Conservation (phyloP, 2,888 invertebrate genomes). For the Sericinus montela region DNA sequence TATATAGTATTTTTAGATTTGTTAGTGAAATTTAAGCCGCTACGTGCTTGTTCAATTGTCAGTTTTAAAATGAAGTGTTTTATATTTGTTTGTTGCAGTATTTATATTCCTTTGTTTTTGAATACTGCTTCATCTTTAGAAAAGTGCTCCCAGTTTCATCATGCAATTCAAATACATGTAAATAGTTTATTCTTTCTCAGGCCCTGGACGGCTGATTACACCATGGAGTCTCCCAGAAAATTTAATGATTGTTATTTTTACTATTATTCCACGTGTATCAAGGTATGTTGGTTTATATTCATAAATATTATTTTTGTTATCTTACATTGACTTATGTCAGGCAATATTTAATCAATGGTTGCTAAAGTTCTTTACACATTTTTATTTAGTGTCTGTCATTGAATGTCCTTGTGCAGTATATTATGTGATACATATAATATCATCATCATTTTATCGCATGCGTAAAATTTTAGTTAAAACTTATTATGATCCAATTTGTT, state of each 20-base stretch:
- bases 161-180: conserved; percentile 14
- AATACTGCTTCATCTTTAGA: conserved; percentile 36
- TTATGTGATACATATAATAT: too few relatives aligned
- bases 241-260: conserved; percentile 94
- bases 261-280: conserved; percentile 91
- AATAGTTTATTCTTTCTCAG: conserved; percentile 48
- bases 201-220: conserved; percentile 57
- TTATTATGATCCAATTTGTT: too few relatives aligned
- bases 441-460: neutral
- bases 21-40: conserved; percentile 56
- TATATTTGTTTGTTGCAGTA: conserved; percentile 15
- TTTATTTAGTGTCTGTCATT: conserved; percentile 3
- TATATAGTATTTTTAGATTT: conserved; percentile 41
- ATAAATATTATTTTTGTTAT: conserved; percentile 13
- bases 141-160: conserved; percentile 29
- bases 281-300: conserved; percentile 75
- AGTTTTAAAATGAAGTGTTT: conserved; percentile 60
- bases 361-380: neutral
- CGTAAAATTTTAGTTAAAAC: too few relatives aligned
- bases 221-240: conserved; percentile 85
- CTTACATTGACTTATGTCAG: conserved; percentile 4
- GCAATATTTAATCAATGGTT: neutral
- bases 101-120: conserved; percentile 28
- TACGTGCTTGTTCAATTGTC: conserved; percentile 66
- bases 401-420: conserved; percentile 4